A percentile compares a stretch with the other conserved stretches of the same genome.
Conservation (phyloP, 2,888 invertebrate species). For the Mythimna albipuncta region DNA sequence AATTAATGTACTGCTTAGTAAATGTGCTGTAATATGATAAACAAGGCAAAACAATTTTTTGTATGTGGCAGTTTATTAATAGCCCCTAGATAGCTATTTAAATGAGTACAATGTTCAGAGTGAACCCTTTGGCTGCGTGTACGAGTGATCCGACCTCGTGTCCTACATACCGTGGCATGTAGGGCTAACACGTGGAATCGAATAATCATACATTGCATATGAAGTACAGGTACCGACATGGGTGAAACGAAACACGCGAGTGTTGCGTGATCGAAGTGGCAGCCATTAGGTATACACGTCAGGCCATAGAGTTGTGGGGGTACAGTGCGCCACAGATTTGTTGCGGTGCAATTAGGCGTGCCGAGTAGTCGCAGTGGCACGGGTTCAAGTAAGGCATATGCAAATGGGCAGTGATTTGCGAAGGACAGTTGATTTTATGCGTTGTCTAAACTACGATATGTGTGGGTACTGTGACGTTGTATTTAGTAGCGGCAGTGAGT, state of each 20-base stretch:
- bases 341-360: constrained; percentile 61
- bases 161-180: constrained; percentile 57
- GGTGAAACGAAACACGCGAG: constrained; percentile 56
- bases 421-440: constrained; percentile 61
- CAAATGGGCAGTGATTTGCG: constrained; percentile 58
- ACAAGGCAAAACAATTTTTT: constrained; percentile 24
- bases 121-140: constrained; percentile 53
- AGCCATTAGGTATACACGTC: constrained; percentile 51
- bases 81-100: constrained; percentile 60
- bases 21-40: constrained; percentile 25
- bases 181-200: constrained; percentile 56
- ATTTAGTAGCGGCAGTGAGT: constrained; percentile 29
- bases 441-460: constrained; percentile 52
- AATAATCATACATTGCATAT: constrained; percentile 61
- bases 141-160: constrained; percentile 51
- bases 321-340: constrained; percentile 54
- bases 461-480: constrained; percentile 14
- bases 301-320: constrained; percentile 48
- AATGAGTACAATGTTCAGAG: constrained; percentile 53
- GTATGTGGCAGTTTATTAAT: constrained; percentile 56
- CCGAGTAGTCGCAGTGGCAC: constrained; percentile 52
- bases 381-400: constrained; percentile 57
- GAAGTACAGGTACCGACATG: constrained; percentile 37
- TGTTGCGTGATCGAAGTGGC: constrained; percentile 52
- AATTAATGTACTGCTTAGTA: neutral